Conservation (phyloP, 2,888 invertebrate species). For the Lomographa bimaculata region DNA sequence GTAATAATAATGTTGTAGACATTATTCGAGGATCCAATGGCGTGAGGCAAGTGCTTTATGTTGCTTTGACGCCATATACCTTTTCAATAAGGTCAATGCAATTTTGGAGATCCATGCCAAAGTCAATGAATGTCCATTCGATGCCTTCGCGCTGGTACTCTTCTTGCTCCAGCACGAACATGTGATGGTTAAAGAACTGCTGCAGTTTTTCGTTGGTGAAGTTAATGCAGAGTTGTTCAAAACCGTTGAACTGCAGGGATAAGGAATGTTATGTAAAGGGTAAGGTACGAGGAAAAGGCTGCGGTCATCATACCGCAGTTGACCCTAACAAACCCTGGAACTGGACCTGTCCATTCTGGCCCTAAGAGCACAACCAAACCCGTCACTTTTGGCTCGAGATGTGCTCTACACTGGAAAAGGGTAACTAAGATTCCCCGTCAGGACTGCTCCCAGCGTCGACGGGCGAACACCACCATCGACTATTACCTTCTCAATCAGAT, state of each 20-base stretch:
- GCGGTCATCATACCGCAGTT: slow-evolving; percentile 75
- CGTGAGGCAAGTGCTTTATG: slow-evolving; percentile 78
- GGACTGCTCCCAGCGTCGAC: slow-evolving; percentile 51
- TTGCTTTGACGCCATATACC: slow-evolving; percentile 87
- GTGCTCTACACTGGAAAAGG: slow-evolving; percentile 16
- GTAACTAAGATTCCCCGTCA: slow-evolving; percentile 44
- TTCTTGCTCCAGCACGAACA: slow-evolving; percentile 99
- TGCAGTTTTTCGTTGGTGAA: slow-evolving; percentile 99
- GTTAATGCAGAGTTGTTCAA: slow-evolving; percentile 99
- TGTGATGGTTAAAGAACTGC: slow-evolving; percentile 99
- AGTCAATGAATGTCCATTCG: slow-evolving; percentile 98
- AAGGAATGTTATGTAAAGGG: slow-evolving; percentile 65
- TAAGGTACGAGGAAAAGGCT: slow-evolving; percentile 47
- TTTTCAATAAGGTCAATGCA: slow-evolving; percentile 98
- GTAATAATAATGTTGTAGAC: slow-evolving; percentile 35
- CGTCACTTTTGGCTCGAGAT: slow-evolving; percentile 39
- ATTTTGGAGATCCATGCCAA: slow-evolving; percentile 97
- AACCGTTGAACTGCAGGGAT: slow-evolving; percentile 94
- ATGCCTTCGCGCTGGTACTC: slow-evolving; percentile 97
- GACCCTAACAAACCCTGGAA: slow-evolving; percentile 39
- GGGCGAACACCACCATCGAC: slow-evolving; percentile 44
- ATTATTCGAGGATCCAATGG: slow-evolving; percentile 64
- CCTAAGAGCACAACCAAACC: slow-evolving; percentile 29
- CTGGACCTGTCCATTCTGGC: slow-evolving; percentile 25
- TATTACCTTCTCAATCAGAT: slow-evolving; percentile 96